Percentiles rank a stretch among this genome's conserved stretches.
Evolutionary conservation across 2,113 vertebrate genomes (phyloP).

Genomic region (Tympanuchus pallidicinctus): DNA sequence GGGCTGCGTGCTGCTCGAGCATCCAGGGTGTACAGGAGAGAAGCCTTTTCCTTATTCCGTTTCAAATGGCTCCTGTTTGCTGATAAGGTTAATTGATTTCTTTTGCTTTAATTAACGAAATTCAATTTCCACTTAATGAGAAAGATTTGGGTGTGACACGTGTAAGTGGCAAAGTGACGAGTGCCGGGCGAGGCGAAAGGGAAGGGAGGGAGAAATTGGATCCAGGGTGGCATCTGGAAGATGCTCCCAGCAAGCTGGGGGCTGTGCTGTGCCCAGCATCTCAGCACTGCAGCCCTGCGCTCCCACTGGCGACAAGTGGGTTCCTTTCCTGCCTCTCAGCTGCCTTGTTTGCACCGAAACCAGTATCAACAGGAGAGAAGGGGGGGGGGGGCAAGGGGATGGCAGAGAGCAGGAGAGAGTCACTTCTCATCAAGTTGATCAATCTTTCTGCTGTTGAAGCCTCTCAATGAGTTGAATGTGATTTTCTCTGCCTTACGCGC

Average conservation of each 20-base stretch:
- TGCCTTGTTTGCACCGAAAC: conserved; percentile 17
- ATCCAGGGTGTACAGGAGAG: not conserved
- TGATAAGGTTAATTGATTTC: conserved; percentile 84
- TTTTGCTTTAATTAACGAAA: conserved; percentile 83
- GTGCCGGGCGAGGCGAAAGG: not conserved
- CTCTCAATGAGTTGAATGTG: conserved; percentile 71
- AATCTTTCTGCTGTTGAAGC: conserved; percentile 71
- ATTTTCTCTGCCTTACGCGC: conserved; percentile 59
- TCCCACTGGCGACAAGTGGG: not conserved
- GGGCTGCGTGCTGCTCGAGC: not conserved
- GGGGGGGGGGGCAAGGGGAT: not conserved
- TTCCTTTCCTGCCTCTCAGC: not conserved
- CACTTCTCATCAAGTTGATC: conserved; percentile 70
- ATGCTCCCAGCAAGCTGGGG: not conserved
- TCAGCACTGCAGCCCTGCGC: rapidly evolving
- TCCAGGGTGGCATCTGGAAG: not conserved
- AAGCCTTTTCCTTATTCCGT: conserved; percentile 47
- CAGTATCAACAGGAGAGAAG: not conserved
- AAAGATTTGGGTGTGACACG: conserved; percentile 65
- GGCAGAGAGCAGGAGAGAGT: conserved; percentile 13
- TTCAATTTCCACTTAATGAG: conserved; percentile 79
- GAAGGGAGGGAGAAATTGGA: not conserved
- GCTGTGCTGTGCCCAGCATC: not conserved
- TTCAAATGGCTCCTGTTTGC: conserved; percentile 71
- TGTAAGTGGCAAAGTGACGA: conserved; percentile 63